These are phyloP conservation scores for Drosophila meridiana DNA, from an alignment of 2,888 invertebrate species.

Conservation along the genomic window DNA sequence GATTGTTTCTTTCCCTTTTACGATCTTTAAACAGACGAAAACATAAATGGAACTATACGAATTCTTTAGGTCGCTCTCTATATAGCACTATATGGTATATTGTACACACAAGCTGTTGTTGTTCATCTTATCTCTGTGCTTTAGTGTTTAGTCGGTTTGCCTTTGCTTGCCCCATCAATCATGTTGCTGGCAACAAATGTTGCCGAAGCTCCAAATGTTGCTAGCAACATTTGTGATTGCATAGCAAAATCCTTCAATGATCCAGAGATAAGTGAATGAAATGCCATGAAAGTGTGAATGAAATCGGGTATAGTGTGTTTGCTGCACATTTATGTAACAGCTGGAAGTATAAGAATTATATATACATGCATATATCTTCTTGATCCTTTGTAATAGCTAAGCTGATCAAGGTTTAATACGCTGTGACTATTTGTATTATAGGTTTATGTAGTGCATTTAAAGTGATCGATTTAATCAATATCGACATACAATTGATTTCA, in stretches of 20 bases:
- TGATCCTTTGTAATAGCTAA: not conserved
- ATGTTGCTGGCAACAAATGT: slow-evolving; percentile 39
- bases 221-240: slow-evolving; percentile 12
- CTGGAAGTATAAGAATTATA: not conserved
- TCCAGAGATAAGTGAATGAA: slow-evolving; percentile 3
- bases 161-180: slow-evolving; percentile 36
- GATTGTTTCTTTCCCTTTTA: not conserved
- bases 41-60: not conserved
- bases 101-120: not conserved
- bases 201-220: slow-evolving; percentile 18
- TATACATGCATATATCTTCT: not conserved
- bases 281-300: not conserved
- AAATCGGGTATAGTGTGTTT: not conserved
- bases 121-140: slow-evolving; percentile 30
- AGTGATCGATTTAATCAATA: not conserved
- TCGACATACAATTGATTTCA: no score
- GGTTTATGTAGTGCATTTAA: not conserved
- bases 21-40: slow-evolving; percentile 7
- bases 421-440: not conserved
- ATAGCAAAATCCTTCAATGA: slow-evolving; percentile 22
- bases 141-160: slow-evolving; percentile 39
- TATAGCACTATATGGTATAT: slow-evolving; percentile 1
- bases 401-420: not conserved
- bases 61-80: slow-evolving; percentile 1
- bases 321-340: not conserved